Conservation (phyloP, 2,888 invertebrate species). For the Bembecia ichneumoniformis region DNA sequence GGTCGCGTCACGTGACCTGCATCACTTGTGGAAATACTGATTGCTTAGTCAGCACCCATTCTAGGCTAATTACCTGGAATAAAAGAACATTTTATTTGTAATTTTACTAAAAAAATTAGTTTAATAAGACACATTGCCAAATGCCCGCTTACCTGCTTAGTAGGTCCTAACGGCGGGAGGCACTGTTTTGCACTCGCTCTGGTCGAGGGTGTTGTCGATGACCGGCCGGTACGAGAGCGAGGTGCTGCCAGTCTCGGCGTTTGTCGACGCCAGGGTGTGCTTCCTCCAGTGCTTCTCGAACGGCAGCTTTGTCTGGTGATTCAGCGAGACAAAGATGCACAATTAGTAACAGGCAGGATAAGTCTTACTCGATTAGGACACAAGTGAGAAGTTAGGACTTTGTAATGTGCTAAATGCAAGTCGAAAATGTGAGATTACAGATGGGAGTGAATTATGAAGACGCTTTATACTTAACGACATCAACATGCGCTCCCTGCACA, state of each 20-base stretch:
- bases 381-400: too few species aligned
- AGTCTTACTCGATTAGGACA: too few species aligned
- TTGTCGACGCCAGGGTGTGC: constrained; percentile 89
- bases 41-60: constrained; percentile 42
- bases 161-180: constrained; percentile 95
- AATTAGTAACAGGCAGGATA: too few species aligned
- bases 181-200: constrained; percentile 85
- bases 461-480: too few species aligned
- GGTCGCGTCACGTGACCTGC: constrained; percentile 12
- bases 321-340: not conserved
- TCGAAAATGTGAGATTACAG: too few species aligned
- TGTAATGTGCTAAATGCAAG: too few species aligned
- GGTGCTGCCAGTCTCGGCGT: constrained; percentile 83
- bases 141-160: constrained; percentile 51
- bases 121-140: too few species aligned
- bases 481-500: too few species aligned
- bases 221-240: constrained; percentile 91
- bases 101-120: too few species aligned
- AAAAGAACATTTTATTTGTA: not conserved
- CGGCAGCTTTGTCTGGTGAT: constrained; percentile 76
- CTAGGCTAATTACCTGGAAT: constrained; percentile 27
- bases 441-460: too few species aligned
- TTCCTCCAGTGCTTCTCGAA: constrained; percentile 97
- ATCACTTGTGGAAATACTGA: constrained; percentile 26
- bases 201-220: constrained; percentile 92